phyloP scores from a whole-genome alignment of 30 jellyfish, hydroid and myxozoan species.

The Clytia hemisphaerica region DNA sequence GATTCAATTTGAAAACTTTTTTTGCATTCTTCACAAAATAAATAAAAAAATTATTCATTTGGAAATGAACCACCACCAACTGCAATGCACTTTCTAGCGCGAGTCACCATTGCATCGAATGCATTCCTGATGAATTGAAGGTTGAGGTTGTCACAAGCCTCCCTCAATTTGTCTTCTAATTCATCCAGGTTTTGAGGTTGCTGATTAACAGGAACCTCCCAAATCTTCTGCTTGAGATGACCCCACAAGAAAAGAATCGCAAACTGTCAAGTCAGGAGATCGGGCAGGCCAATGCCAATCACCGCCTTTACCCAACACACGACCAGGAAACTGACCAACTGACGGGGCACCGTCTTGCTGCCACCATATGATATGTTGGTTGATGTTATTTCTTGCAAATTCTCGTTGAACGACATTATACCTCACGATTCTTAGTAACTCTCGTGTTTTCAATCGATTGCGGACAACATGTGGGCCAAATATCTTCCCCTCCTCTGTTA shows the following conservation, averaged over 20 bases:
- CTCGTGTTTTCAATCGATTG: neutral
- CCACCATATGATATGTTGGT: neutral
- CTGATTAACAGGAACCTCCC: neutral
- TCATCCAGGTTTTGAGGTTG: no score
- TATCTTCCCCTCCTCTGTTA: neutral
- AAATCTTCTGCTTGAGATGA: neutral
- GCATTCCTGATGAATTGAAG: no score
- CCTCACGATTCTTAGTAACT: neutral
- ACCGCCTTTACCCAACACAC: neutral
- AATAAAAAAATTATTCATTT: no score
- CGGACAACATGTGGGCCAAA: constrained; percentile 6
- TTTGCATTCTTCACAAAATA: no score
- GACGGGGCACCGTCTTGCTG: constrained; percentile 8
- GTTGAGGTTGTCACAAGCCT: no score
- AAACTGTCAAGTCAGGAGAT: constrained; percentile 5
- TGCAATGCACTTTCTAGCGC: no score
- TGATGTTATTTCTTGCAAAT: neutral
- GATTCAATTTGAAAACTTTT: no score
- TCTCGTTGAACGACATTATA: constrained; percentile 1
- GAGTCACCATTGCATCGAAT: no score
- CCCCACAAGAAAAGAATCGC: constrained; percentile 17
- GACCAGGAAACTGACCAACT: neutral
- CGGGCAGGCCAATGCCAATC: no score
- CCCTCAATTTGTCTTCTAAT: no score
- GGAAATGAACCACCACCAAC: no score